Evolutionary conservation across 2,113 vertebrate genomes (phyloP), one percentile per base, ranked within the genome.

Genomic region (Lycaon pictus): DNA sequence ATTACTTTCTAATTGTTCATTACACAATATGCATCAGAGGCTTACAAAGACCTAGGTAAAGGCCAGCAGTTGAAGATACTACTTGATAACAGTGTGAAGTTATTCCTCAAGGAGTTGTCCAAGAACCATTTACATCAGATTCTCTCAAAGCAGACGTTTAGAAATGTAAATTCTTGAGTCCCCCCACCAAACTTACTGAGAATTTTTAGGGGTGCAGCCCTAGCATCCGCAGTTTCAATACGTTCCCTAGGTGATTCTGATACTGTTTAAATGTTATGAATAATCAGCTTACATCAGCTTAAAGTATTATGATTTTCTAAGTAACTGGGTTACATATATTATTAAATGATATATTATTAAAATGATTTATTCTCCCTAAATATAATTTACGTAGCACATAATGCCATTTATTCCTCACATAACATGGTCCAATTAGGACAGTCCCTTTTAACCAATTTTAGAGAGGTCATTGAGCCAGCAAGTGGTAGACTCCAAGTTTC

Each of bases 331-430:
- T 71, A 92, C 20, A 94, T 80, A 65, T 62, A 71, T 93, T 81
- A 95, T 92, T 82, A 92, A 56, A 92, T 35, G 35, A 94, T 80
- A 65, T 62, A 71, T 93, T 81, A 95, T 92, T 82, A 92, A 56
- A 92, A 92, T 96, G 83, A 35, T 65, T 95, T 80, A 88, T 56
- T 79, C 56, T 89, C 29, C 15, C 27, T 53, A 88, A 89, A 83
- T 89, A 92, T 12, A 95, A 95, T 88, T 87, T 91, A 58, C 13
- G 55, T 37, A 88, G 63, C 60, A 58, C 13, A 76, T 55, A 48
- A 84, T 91, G 32, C n/a, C 22, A 82, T 67, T 79, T 96, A 86
- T 81, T 93, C 43, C 35, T 90, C 79, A 79, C 4, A 58, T 69
- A 93, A 93, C 25, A 25, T 51, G n/a, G 17, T 56, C 82, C 32